A percentile compares a stretch with the other conserved stretches of the same genome.
These are phyloP conservation scores for Zele albiditarsus DNA, from an alignment of 2,888 invertebrate species.

Conservation along the genomic window DNA sequence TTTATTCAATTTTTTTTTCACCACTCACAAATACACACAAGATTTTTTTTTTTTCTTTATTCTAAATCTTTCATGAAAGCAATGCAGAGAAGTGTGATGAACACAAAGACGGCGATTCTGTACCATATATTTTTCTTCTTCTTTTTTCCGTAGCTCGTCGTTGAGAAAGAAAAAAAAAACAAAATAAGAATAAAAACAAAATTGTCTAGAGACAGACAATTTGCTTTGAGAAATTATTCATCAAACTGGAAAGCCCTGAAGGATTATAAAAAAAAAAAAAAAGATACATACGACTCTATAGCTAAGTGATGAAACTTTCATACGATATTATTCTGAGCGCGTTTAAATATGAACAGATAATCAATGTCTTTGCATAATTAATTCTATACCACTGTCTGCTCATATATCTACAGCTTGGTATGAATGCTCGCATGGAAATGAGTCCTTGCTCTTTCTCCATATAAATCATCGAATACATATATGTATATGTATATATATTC, in stretches of 20 bases:
- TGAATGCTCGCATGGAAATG: constrained; percentile 6
- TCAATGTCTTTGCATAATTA: constrained; percentile 42
- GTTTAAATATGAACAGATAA: constrained; percentile 40
- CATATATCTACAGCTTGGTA: not conserved
- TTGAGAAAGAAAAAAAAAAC: not conserved
- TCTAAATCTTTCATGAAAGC: not conserved
- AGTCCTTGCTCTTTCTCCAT: constrained; percentile 1
- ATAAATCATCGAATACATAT: not conserved
- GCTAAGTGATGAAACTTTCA: not conserved
- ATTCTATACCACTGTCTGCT: constrained; percentile 24
- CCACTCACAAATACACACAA: no score
- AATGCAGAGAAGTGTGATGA: constrained; percentile 3
- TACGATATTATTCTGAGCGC: constrained; percentile 20
- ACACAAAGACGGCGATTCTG: not conserved
- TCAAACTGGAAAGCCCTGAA: constrained; percentile 62
- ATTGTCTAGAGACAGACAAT: constrained; percentile 12
- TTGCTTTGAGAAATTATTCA: constrained; percentile 69
- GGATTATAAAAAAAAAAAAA: constrained; percentile 10
- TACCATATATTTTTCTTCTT: not conserved
- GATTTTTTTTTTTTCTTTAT: not conserved
- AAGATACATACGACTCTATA: not conserved
- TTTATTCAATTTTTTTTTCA: not conserved
- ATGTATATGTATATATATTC: not conserved
- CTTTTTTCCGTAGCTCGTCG: not conserved
- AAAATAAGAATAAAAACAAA: constrained; percentile 19